These are phyloP conservation scores for Oncopodura yosiiana DNA, from an alignment of 1,140 invertebrate species.

Conservation along the genomic window DNA sequence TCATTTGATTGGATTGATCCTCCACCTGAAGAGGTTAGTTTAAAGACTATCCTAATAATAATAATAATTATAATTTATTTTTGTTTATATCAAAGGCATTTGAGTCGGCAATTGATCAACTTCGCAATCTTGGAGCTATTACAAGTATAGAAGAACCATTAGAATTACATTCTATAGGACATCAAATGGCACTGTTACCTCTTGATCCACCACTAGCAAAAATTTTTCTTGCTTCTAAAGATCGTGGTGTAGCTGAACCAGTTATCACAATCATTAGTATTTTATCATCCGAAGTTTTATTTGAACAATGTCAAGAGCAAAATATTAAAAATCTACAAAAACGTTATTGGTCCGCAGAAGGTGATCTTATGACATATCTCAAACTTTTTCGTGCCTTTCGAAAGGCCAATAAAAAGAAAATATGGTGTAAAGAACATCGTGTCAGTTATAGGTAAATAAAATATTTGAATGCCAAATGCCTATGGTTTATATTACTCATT, in stretches of 20 bases:
- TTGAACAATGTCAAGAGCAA: background rate
- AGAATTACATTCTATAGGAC: slow-evolving; percentile 49
- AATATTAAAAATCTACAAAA: background rate
- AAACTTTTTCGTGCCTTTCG: slow-evolving; percentile 77
- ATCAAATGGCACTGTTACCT: slow-evolving; percentile 98
- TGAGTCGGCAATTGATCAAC: slow-evolving; percentile 2
- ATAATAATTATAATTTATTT: background rate
- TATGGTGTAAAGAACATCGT: slow-evolving; percentile 34
- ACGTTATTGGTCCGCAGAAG: slow-evolving; percentile 55
- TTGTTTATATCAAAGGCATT: slow-evolving; percentile 57
- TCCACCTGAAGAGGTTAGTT: no score
- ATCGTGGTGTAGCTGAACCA: slow-evolving; percentile 13
- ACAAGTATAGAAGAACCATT: slow-evolving; percentile 22
- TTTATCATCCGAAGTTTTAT: slow-evolving; percentile 14
- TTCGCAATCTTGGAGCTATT: slow-evolving; percentile 14
- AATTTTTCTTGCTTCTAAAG: slow-evolving; percentile 67
- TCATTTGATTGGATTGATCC: no score
- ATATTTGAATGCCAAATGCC: slow-evolving; percentile 6
- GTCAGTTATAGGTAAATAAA: slow-evolving; percentile 17
- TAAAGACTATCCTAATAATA: no score
- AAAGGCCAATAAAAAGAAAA: slow-evolving; percentile 62
- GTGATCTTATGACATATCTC: slow-evolving; percentile 85
- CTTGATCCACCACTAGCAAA: slow-evolving; percentile 96
- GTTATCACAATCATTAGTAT: slow-evolving; percentile 18
- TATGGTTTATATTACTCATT: no score